phyloP scores from a whole-genome alignment of 2,797 vertebrate species.

The Eospalax fontanierii region DNA sequence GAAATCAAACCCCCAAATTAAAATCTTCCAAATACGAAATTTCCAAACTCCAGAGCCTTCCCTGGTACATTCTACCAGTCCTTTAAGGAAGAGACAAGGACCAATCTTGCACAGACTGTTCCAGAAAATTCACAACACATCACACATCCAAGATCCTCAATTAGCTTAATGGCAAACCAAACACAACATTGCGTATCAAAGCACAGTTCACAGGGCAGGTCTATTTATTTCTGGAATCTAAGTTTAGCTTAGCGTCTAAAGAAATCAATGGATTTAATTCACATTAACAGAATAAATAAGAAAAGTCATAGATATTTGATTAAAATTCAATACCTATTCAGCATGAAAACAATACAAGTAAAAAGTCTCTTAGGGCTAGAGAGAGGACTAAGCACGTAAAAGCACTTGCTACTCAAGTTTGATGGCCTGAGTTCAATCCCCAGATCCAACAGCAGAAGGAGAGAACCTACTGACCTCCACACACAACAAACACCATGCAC shows the following conservation, averaged over 20 bases:
- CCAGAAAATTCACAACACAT: background rate
- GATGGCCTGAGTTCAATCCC: background rate
- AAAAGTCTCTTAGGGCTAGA: background rate
- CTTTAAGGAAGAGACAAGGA: background rate
- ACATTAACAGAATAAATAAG: conserved; percentile 44
- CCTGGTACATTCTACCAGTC: background rate
- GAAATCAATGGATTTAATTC: conserved; percentile 20
- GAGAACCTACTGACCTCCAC: background rate
- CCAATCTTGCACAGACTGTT: background rate
- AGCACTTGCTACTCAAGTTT: background rate
- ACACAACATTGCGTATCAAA: background rate
- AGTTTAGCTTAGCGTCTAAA: background rate
- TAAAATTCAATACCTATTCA: conserved; percentile 45
- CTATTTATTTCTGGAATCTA: background rate
- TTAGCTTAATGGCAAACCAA: background rate
- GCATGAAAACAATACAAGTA: background rate
- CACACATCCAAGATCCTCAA: background rate
- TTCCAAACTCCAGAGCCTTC: background rate
- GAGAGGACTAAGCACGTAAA: background rate
- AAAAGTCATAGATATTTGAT: background rate
- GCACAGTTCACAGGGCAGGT: background rate
- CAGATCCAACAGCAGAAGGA: background rate
- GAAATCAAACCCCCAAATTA: background rate
- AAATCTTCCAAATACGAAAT: background rate
- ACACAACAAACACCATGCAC: too few species aligned